Percentiles rank a stretch among this genome's conserved stretches.
These are phyloP conservation scores for Pyralis farinalis DNA, from an alignment of 2,888 invertebrate species.

Conservation along the genomic window DNA sequence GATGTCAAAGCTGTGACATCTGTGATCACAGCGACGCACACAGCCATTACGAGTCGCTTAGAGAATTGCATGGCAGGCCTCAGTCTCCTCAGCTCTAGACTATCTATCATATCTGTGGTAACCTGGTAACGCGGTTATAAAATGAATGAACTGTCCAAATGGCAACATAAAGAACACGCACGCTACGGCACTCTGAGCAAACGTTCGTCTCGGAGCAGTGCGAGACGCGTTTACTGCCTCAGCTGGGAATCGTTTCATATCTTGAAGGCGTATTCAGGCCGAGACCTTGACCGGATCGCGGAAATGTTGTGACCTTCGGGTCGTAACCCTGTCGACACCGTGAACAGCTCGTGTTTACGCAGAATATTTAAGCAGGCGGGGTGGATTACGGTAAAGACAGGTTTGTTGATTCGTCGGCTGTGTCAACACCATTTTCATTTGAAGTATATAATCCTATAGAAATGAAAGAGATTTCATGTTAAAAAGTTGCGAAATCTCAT, in stretches of 20 bases:
- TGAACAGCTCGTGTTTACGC: neutral
- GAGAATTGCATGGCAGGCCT: no score
- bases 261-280: constrained; percentile 11
- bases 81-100: no score
- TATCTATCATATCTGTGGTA: no score
- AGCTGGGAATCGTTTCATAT: neutral
- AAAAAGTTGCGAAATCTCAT: no score
- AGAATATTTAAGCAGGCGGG: neutral
- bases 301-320: constrained; percentile 30
- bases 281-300: constrained; percentile 38
- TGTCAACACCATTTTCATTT: no score
- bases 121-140: neutral
- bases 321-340: neutral
- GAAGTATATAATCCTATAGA: no score
- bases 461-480: no score
- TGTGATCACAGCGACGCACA: no score
- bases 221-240: neutral
- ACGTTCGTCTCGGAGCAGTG: neutral
- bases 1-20: no score
- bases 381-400: no score
- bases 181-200: neutral
- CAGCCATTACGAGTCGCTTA: no score
- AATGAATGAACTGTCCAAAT: neutral
- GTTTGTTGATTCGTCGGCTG: no score
- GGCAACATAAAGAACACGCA: neutral